These are phyloP conservation scores for Acleris cristana DNA, from an alignment of 2,888 invertebrate genomes.

Conservation along the genomic window DNA sequence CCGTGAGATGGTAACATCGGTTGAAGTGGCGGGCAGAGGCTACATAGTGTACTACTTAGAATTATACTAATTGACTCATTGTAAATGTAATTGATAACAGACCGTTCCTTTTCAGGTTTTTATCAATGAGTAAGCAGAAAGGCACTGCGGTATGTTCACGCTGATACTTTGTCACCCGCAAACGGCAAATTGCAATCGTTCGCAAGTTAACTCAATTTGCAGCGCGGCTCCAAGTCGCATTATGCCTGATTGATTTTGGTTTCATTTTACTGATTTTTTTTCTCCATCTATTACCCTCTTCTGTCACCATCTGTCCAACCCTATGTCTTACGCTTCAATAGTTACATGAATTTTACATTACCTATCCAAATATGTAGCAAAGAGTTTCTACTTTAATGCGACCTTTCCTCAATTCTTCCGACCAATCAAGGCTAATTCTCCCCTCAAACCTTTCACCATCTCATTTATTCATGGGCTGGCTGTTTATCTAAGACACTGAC, in stretches of 20 bases:
- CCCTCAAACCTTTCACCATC: slow-evolving; percentile 24
- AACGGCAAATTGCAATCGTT: slow-evolving; percentile 45
- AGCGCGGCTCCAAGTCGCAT: slow-evolving; percentile 41
- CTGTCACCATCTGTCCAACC: too few relatives aligned
- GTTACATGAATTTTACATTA: not conserved
- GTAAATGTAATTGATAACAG: not conserved
- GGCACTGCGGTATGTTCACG: slow-evolving; percentile 40
- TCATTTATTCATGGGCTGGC: slow-evolving; percentile 31
- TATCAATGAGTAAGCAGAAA: slow-evolving; percentile 36
- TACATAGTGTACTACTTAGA: not conserved
- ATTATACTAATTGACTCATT: not conserved
- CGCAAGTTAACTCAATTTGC: slow-evolving; percentile 51
- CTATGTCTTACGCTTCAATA: not conserved
- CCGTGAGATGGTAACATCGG: too few relatives aligned
- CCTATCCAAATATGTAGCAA: not conserved
- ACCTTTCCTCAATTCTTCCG: slow-evolving; percentile 8
- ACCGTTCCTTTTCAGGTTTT: not conserved
- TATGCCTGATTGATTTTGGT: slow-evolving; percentile 36
- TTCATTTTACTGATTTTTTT: not conserved
- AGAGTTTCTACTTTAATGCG: slow-evolving; percentile 5
- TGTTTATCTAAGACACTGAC: slow-evolving; percentile 31
- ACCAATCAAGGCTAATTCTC: slow-evolving; percentile 2
- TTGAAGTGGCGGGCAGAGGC: too few relatives aligned
- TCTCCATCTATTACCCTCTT: not conserved
- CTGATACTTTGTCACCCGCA: slow-evolving; percentile 41